These are phyloP conservation scores for Orius insidiosus DNA, from an alignment of 1,140 invertebrate species.

Conservation along the genomic window DNA sequence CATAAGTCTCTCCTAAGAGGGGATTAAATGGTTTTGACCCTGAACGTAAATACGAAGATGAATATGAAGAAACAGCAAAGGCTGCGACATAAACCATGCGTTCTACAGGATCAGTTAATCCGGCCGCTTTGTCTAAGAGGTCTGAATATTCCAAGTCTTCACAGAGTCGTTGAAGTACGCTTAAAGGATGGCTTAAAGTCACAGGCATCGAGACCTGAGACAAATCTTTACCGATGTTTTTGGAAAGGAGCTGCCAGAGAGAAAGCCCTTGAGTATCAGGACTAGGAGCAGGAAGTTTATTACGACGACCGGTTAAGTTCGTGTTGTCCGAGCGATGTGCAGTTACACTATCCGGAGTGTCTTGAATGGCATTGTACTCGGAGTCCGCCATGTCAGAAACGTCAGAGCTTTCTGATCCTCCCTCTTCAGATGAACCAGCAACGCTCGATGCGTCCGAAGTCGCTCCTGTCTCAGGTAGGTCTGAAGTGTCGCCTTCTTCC, in stretches of 20 bases:
- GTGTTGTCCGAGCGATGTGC: neutral
- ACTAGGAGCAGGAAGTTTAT: slow-evolving; percentile 47
- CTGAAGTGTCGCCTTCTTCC: slow-evolving; percentile 34
- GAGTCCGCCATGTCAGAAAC: slow-evolving; percentile 21
- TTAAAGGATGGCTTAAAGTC: slow-evolving; percentile 71
- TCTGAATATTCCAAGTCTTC: slow-evolving; percentile 74
- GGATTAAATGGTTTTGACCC: slow-evolving; percentile 82
- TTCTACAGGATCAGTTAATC: slow-evolving; percentile 41
- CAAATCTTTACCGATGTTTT: slow-evolving; percentile 75
- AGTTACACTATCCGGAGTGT: neutral
- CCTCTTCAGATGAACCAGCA: slow-evolving; percentile 44
- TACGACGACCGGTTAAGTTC: slow-evolving; percentile 43
- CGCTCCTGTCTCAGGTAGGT: slow-evolving; percentile 20
- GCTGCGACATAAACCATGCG: slow-evolving; percentile 60
- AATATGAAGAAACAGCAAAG: slow-evolving; percentile 70
- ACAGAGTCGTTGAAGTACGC: slow-evolving; percentile 59
- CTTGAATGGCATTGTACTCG: slow-evolving; percentile 21
- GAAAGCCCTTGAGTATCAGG: slow-evolving; percentile 56
- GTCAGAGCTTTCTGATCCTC: slow-evolving; percentile 22
- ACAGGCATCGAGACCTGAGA: slow-evolving; percentile 69
- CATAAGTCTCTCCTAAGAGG: slow-evolving; percentile 68
- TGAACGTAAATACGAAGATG: slow-evolving; percentile 55
- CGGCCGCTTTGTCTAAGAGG: slow-evolving; percentile 53
- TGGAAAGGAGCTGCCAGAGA: slow-evolving; percentile 62
- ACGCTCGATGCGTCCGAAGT: slow-evolving; percentile 45